phyloP scores from a whole-genome alignment of 2,888 invertebrate genomes.

The Ophion costatus region DNA sequence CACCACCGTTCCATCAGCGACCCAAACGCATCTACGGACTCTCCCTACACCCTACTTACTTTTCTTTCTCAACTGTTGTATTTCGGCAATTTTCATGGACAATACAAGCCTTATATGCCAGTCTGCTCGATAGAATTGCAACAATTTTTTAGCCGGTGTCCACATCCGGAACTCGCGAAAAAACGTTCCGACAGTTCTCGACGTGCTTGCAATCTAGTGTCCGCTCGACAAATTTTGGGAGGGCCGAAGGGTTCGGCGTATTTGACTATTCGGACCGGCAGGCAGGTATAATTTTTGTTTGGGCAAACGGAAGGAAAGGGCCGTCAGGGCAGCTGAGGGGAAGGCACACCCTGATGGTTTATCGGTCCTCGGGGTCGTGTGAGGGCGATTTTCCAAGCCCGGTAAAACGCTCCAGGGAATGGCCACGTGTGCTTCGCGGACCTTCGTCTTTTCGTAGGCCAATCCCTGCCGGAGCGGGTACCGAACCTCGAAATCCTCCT shows the following conservation, averaged over 20 bases:
- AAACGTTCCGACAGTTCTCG: neutral
- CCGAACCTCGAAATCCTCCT: constrained; percentile 61
- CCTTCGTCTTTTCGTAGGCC: constrained; percentile 69
- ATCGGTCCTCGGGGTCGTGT: constrained; percentile 69
- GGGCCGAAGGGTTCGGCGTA: neutral
- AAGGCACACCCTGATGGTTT: constrained; percentile 68
- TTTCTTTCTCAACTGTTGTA: too few relatives aligned
- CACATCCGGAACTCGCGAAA: too few relatives aligned
- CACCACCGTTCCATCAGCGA: too few relatives aligned
- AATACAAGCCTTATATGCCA: too few relatives aligned
- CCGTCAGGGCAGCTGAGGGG: neutral
- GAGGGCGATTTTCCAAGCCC: constrained; percentile 56
- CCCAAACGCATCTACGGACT: too few relatives aligned
- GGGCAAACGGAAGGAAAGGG: neutral
- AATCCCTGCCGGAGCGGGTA: constrained; percentile 44
- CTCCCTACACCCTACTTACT: too few relatives aligned
- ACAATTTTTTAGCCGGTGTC: too few relatives aligned
- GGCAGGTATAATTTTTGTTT: constrained; percentile 4
- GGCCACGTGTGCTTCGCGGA: constrained; percentile 56
- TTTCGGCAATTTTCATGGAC: too few relatives aligned
- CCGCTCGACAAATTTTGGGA: neutral
- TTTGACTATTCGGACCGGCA: constrained; percentile 11
- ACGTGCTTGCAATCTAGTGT: neutral
- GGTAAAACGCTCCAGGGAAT: constrained; percentile 64
- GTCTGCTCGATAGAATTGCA: too few relatives aligned